Conservation (phyloP, 2,113 vertebrate species). For the Ceyx cyanopectus region DNA sequence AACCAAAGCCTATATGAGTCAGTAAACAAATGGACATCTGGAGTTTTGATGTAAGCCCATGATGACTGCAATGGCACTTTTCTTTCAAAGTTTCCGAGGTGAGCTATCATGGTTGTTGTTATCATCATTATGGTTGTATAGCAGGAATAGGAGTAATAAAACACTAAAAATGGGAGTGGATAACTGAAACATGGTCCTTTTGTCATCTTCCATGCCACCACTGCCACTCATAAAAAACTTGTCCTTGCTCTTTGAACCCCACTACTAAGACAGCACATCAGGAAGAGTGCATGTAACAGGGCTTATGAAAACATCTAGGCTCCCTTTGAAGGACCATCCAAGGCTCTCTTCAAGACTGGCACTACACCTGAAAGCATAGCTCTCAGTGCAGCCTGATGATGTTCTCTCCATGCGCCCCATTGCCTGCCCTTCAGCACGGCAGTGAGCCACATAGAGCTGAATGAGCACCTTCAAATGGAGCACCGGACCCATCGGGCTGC, state of each 20-base stretch:
- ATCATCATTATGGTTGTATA: neutral
- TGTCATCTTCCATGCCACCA: neutral
- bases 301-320: neutral
- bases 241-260: constrained; percentile 47
- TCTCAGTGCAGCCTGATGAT: neutral
- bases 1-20: neutral
- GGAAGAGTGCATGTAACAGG: neutral
- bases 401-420: rapidly evolving
- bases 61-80: neutral
- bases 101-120: neutral
- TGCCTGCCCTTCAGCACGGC: too few species aligned
- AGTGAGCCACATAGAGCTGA: neutral
- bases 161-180: constrained; percentile 10
- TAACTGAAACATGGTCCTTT: neutral
- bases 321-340: neutral
- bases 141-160: constrained; percentile 50
- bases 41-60: neutral
- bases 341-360: neutral
- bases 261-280: neutral
- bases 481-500: neutral
- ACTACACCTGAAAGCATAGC: neutral
- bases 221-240: neutral
- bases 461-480: neutral
- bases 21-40: neutral
- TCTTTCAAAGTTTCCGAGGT: neutral